These are phyloP conservation scores for Ophioderma brevispina DNA, from an alignment of 35 echinoderm and acorn worm species.

Conservation along the genomic window DNA sequence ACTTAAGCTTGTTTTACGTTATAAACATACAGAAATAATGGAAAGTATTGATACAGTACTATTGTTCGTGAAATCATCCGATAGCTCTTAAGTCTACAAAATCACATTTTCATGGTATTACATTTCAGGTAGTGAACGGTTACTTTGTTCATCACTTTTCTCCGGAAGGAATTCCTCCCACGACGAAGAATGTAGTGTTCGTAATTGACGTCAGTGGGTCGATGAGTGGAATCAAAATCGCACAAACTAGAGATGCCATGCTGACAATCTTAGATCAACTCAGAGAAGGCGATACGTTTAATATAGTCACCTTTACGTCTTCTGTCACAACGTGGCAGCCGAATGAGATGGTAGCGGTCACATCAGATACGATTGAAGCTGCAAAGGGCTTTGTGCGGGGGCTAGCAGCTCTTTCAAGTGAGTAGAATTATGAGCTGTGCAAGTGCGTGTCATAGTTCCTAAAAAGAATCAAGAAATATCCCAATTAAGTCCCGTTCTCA, in stretches of 20 bases:
- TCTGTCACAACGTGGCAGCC: slow-evolving; percentile 42
- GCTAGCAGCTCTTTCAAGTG: no score
- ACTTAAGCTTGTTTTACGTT: no score
- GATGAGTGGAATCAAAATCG: slow-evolving; percentile 75
- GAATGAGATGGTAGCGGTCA: not conserved
- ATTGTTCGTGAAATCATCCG: no score
- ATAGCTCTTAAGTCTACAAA: no score
- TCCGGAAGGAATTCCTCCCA: slow-evolving; percentile 60
- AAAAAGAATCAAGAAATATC: no score
- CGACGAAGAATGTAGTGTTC: slow-evolving; percentile 82
- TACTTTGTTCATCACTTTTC: slow-evolving; percentile 96
- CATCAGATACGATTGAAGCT: not conserved
- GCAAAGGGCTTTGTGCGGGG: not conserved
- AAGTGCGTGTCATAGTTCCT: no score
- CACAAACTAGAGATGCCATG: slow-evolving; percentile 89
- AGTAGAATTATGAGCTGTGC: no score
- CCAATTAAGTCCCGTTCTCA: no score
- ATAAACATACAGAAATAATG: no score
- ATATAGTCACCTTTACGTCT: slow-evolving; percentile 78
- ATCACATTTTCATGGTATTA: not conserved
- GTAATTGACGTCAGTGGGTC: slow-evolving; percentile 90
- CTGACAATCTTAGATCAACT: slow-evolving; percentile 83
- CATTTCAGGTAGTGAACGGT: slow-evolving; percentile 74
- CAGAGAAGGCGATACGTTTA: slow-evolving; percentile 68
- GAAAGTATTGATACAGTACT: no score